A percentile compares a stretch with the other conserved stretches of the same genome.
These are phyloP conservation scores for Phocoena phocoena DNA, from an alignment of 2,113 vertebrate species.

Conservation along the genomic window DNA sequence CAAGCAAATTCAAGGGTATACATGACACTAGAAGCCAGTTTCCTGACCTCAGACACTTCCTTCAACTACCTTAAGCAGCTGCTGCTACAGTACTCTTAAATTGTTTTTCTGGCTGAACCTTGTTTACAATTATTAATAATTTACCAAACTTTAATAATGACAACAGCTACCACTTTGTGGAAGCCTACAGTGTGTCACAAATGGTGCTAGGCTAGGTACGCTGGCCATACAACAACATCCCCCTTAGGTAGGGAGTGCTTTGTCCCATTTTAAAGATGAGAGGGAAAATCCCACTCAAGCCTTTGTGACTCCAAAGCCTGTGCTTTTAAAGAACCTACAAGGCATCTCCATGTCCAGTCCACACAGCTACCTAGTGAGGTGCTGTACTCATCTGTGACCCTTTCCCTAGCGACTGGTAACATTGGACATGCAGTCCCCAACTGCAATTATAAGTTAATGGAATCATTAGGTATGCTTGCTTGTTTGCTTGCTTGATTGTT, in stretches of 20 bases:
- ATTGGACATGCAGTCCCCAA: not conserved
- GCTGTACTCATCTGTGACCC: not conserved
- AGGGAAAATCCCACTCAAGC: not conserved
- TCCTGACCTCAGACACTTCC: not conserved
- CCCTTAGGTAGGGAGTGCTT: not conserved
- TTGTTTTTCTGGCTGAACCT: not conserved
- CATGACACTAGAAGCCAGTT: not conserved
- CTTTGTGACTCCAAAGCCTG: not conserved
- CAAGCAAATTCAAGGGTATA: not conserved
- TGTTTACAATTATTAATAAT: not conserved
- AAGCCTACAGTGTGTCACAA: not conserved
- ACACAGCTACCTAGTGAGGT: not conserved
- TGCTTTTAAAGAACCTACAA: not conserved
- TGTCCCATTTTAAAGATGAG: not conserved
- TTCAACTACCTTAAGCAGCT: not conserved
- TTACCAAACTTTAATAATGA: not conserved
- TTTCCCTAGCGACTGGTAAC: not conserved
- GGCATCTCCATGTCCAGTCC: not conserved
- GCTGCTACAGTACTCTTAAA: not conserved
- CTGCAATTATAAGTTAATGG: slow-evolving; percentile 26
- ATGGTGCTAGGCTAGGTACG: not conserved
- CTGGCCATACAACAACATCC: not conserved
- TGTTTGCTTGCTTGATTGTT: not conserved
- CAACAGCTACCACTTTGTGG: not conserved
- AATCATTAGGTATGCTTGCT: not conserved